phyloP scores from a whole-genome alignment of 30 jellyfish, hydroid and myxozoan species.

The Cassiopea xamachana region DNA sequence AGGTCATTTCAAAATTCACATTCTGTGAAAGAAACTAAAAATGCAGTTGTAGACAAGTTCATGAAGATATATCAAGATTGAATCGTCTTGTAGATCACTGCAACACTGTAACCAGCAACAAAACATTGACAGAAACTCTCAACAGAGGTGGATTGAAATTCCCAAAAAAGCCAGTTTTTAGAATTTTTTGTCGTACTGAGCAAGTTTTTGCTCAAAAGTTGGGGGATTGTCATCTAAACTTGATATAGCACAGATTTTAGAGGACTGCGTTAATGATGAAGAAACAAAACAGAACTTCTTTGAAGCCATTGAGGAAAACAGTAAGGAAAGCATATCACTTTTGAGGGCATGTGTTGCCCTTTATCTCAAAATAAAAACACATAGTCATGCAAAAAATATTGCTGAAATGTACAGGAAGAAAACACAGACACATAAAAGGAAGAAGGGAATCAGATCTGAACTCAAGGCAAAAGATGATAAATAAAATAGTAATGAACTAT shows the following conservation, averaged over 20 bases:
- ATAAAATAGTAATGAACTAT: background rate
- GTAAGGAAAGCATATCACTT: background rate
- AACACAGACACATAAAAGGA: slow-evolving; percentile 12
- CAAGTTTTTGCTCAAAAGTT: slow-evolving; percentile 1
- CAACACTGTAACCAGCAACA: too few species aligned
- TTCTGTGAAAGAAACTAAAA: background rate
- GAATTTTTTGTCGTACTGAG: slow-evolving; percentile 23
- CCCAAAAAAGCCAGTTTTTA: slow-evolving; percentile 27
- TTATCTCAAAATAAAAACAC: too few species aligned
- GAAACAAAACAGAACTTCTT: background rate
- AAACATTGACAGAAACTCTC: slow-evolving; percentile 28
- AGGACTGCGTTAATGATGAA: background rate
- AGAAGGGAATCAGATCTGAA: slow-evolving; percentile 8
- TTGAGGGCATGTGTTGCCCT: slow-evolving; percentile 18
- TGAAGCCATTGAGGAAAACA: slow-evolving; percentile 1
- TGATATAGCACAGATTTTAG: slow-evolving; percentile 5
- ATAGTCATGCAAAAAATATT: background rate
- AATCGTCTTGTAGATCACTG: too few species aligned
- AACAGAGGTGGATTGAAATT: slow-evolving; percentile 53
- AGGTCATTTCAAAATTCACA: slow-evolving; percentile 1
- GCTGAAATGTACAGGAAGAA: slow-evolving; percentile 18
- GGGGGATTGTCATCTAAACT: background rate
- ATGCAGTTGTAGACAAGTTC: too few species aligned
- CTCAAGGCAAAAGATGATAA: slow-evolving; percentile 4
- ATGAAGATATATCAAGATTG: too few species aligned